Evolutionary conservation across 92 coral and sea anemone species (phyloP), one percentile per base, ranked within the genome.

Genomic region (Porites rus): DNA sequence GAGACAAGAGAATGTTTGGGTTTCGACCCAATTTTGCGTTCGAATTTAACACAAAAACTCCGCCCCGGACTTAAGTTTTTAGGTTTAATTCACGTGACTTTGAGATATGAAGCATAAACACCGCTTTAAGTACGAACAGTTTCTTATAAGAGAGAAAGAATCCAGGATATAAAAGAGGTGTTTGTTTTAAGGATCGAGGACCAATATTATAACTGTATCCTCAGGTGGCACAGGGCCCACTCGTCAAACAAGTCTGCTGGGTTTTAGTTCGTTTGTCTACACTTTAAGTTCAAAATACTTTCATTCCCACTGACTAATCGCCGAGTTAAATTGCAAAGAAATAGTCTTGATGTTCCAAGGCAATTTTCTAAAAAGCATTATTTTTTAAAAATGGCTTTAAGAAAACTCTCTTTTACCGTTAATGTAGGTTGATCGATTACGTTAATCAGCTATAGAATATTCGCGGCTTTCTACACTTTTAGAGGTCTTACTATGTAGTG

Each of bases 1-100:
- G 52, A 54, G 46, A 82, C 70, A 83, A 83, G 84, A 20, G 80
- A 83, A 74, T 88, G 86, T 88, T 88, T 88, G 76, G 92, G 88
- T 77, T 88, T 85, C 78, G 69, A 38, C 14, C 70, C 83, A 65
- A 69, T 75, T 85, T 75, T 53, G 20, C 46, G 65, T 74, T 74
- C n/a, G 64, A 72, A 43, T 18, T 63, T 19, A 61, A 63, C 79
- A 83, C 28, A 59, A 74, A 60, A 58, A 73, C 72, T 74, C 78
- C 80, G 72, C 73, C 87, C 80, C 76, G 17, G 73, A 46, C 61
- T 72, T 73, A 12, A 13, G 60, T 63, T 28, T 72, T 10, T 31
- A 70, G 78, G 38, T 21, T 60, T 46, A 64, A 17, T 50, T 62
- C 79, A 74, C 79, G 80, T 83, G 87, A 74, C 61, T 10, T 60